phyloP scores from a whole-genome alignment of 2,888 invertebrate species.

The Tetragonisca angustula region DNA sequence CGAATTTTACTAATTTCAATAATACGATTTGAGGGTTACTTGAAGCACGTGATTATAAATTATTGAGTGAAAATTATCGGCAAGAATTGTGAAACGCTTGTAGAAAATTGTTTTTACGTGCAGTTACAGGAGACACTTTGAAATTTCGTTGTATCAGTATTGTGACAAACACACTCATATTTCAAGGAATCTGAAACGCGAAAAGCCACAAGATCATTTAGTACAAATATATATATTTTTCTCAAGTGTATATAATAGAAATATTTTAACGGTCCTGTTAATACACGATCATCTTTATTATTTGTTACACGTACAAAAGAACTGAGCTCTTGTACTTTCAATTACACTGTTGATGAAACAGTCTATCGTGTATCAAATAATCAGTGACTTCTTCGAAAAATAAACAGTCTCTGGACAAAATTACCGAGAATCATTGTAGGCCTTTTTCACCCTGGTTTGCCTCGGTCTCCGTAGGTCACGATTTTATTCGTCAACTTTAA shows the following conservation, averaged over 20 bases:
- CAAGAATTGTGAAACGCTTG: neutral
- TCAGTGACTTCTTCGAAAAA: neutral
- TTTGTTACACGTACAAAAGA: too few relatives aligned
- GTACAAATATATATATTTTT: too few relatives aligned
- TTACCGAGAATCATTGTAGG: neutral
- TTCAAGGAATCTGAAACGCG: too few relatives aligned
- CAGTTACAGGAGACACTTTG: too few relatives aligned
- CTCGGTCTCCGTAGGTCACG: conserved; percentile 1
- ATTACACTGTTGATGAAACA: neutral
- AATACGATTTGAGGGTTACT: neutral
- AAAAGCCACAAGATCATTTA: too few relatives aligned
- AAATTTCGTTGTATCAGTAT: too few relatives aligned
- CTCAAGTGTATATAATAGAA: too few relatives aligned
- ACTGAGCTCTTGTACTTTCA: neutral
- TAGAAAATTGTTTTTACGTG: too few relatives aligned
- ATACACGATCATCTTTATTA: too few relatives aligned
- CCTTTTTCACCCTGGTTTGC: neutral
- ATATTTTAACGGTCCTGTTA: too few relatives aligned
- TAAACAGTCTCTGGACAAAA: neutral
- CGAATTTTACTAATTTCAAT: too few relatives aligned
- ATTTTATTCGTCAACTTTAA: conserved; percentile 37
- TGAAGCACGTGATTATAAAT: neutral
- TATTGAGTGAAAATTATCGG: neutral
- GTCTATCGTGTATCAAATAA: neutral
- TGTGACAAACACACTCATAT: too few relatives aligned